A percentile compares a stretch with the other conserved stretches of the same genome.
These are phyloP conservation scores for Lindbergichthys nudifrons DNA, from an alignment of 2,797 vertebrate genomes.

Conservation along the genomic window DNA sequence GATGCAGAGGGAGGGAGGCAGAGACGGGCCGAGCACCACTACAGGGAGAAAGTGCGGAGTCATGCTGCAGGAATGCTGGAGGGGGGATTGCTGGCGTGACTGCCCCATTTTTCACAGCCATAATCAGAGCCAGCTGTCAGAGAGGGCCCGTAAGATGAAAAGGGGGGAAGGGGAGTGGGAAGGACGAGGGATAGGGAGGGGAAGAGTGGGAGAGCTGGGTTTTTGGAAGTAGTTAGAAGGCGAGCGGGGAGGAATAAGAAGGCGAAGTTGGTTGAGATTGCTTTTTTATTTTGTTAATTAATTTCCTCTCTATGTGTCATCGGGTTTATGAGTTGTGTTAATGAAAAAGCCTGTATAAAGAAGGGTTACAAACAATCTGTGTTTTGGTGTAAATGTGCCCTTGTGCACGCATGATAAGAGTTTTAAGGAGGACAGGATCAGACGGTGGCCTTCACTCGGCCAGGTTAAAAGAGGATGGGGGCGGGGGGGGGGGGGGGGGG, in stretches of 20 bases:
- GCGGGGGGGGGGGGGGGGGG: slow-evolving; percentile 30
- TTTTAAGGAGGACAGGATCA: slow-evolving; percentile 18
- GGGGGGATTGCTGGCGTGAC: slow-evolving; percentile 83
- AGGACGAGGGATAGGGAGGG: slow-evolving; percentile 24
- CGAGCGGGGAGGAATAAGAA: slow-evolving; percentile 6
- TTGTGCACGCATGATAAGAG: slow-evolving; percentile 19
- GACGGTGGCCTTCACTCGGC: slow-evolving; percentile 54
- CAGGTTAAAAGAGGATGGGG: slow-evolving; percentile 53
- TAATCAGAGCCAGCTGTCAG: slow-evolving; percentile 91
- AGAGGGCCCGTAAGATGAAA: slow-evolving; percentile 71
- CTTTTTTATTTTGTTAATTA: slow-evolving; percentile 57
- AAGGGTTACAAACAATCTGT: background rate
- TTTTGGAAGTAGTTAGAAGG: slow-evolving; percentile 53
- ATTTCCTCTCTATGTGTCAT: slow-evolving; percentile 34
- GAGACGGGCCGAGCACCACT: slow-evolving; percentile 59
- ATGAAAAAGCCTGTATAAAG: slow-evolving; percentile 14
- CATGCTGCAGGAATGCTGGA: slow-evolving; percentile 87
- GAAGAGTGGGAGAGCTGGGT: slow-evolving; percentile 47
- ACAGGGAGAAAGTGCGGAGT: slow-evolving; percentile 85
- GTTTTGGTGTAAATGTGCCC: slow-evolving; percentile 19
- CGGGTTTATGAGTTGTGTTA: slow-evolving; percentile 4
- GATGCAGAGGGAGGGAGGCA: slow-evolving; percentile 57
- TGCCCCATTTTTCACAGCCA: slow-evolving; percentile 87
- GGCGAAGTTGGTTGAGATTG: slow-evolving; percentile 30
- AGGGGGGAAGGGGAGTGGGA: slow-evolving; percentile 18